phyloP scores from a whole-genome alignment of 2,888 invertebrate genomes.

The Andrena haemorrhoa region DNA sequence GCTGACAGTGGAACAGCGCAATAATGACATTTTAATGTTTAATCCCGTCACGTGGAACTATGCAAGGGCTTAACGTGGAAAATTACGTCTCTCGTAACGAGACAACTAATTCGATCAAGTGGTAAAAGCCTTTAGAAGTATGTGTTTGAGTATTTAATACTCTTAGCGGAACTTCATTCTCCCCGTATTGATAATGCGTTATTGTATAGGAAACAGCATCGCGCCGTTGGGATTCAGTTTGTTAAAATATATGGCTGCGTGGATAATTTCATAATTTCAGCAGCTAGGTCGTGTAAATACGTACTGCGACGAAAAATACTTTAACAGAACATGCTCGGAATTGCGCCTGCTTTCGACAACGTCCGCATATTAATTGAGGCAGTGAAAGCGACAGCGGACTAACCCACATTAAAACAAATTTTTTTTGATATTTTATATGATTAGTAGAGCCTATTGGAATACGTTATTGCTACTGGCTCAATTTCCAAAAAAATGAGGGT shows the following conservation, averaged over 20 bases:
- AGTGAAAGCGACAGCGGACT: too few species aligned
- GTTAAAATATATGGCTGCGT: background rate
- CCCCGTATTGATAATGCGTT: background rate
- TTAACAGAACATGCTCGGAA: background rate
- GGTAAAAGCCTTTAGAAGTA: constrained; percentile 35
- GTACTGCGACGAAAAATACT: background rate
- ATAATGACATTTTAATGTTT: constrained; percentile 30
- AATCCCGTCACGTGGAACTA: constrained; percentile 2
- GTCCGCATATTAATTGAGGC: background rate
- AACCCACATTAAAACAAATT: too few species aligned
- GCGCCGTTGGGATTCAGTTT: background rate
- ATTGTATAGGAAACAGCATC: background rate
- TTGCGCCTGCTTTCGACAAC: background rate
- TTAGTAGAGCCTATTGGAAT: too few species aligned
- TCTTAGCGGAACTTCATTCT: constrained; percentile 14
- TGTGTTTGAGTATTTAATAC: constrained; percentile 32
- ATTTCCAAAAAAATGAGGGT: too few species aligned
- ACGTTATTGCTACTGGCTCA: too few species aligned
- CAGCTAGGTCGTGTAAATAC: background rate
- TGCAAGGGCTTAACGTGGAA: constrained; percentile 11
- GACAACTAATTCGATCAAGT: constrained; percentile 35
- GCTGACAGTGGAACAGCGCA: background rate
- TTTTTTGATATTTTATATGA: too few species aligned
- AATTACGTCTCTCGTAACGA: constrained; percentile 23
- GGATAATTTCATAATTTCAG: background rate